Percentiles rank a stretch among this genome's conserved stretches.
Evolutionary conservation across 2,113 vertebrate genomes (phyloP).

Genomic region (Dolichotis patagonum): DNA sequence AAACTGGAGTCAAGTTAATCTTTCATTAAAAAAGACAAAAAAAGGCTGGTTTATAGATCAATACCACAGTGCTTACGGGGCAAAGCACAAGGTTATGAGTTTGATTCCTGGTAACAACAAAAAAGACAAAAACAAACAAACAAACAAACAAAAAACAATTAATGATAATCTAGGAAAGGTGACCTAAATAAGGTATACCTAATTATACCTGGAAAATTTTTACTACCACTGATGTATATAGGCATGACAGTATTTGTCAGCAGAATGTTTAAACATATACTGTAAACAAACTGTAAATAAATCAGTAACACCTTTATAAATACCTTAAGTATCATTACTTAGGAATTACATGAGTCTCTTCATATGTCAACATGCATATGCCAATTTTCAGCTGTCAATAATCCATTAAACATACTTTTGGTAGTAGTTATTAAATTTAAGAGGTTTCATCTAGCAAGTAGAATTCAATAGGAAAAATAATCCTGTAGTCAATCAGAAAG

Average conservation of each 20-base stretch:
- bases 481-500: slow-evolving; percentile 56
- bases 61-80: too few species aligned
- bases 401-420: slow-evolving; percentile 77
- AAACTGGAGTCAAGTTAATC: not conserved
- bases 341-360: slow-evolving; percentile 76
- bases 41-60: not conserved
- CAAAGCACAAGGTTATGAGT: too few species aligned
- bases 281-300: slow-evolving; percentile 67
- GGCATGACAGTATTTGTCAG: slow-evolving; percentile 53
- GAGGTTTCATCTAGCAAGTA: slow-evolving; percentile 71
- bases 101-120: too few species aligned
- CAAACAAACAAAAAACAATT: not conserved
- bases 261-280: slow-evolving; percentile 54
- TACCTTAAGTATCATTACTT: slow-evolving; percentile 80
- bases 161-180: slow-evolving; percentile 23
- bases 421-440: slow-evolving; percentile 73
- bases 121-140: not conserved
- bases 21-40: not conserved
- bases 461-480: slow-evolving; percentile 60
- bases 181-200: slow-evolving; percentile 28
- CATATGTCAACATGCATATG: slow-evolving; percentile 67
- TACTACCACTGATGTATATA: slow-evolving; percentile 56
- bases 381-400: slow-evolving; percentile 74
- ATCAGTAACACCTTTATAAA: slow-evolving; percentile 78
- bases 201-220: slow-evolving; percentile 51